These are phyloP conservation scores for Bursaphelenchus okinawaensis DNA, from an alignment of 2,888 invertebrate species.

Conservation along the genomic window DNA sequence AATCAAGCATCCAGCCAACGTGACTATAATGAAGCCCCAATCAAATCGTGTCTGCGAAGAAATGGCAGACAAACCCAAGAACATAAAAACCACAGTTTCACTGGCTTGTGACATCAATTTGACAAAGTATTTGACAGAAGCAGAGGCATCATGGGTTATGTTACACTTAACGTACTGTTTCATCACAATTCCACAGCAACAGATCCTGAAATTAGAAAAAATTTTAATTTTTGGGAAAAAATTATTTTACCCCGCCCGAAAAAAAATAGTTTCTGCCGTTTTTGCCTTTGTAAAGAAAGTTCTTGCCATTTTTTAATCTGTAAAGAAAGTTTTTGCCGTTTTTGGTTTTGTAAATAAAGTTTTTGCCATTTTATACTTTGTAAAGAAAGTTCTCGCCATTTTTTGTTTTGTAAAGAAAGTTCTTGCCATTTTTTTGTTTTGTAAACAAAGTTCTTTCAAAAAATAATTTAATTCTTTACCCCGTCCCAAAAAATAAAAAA, in stretches of 20 bases:
- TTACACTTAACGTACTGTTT: constrained; percentile 96
- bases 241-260: no score
- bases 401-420: no score
- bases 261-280: no score
- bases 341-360: no score
- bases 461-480: no score
- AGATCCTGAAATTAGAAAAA: constrained; percentile 69
- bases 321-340: no score
- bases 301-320: no score
- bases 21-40: constrained; percentile 67
- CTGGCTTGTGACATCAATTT: constrained; percentile 82
- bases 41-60: constrained; percentile 61
- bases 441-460: no score
- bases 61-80: constrained; percentile 87
- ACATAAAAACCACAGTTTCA: constrained; percentile 80
- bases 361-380: no score
- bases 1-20: constrained; percentile 58
- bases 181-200: constrained; percentile 96
- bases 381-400: no score
- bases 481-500: no score
- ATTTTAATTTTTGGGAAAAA: neutral
- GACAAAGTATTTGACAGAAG: constrained; percentile 93
- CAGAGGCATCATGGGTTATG: constrained; percentile 92
- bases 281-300: neutral
- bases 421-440: no score